Percentiles rank a stretch among this genome's conserved stretches.
Evolutionary conservation across 2,113 vertebrate species (phyloP).

Genomic region (Hyaena hyaena): DNA sequence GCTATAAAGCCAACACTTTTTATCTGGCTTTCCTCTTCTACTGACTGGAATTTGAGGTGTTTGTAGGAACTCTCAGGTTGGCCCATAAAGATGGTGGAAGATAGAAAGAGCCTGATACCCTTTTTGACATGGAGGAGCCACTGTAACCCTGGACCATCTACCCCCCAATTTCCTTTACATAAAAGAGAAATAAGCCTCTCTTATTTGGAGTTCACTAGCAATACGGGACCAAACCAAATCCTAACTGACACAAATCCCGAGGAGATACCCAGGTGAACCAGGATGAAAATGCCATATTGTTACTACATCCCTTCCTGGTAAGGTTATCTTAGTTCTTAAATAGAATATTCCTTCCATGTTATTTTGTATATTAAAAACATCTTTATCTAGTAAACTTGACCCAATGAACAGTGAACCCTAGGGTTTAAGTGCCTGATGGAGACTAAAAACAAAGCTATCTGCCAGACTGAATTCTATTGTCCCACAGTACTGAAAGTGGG

Average conservation of each 20-base stretch:
- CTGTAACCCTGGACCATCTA: rapidly evolving
- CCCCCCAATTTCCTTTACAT: neutral
- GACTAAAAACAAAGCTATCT: constrained; percentile 38
- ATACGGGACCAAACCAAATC: neutral
- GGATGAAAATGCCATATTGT: neutral
- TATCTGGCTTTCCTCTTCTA: neutral
- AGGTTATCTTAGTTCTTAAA: neutral
- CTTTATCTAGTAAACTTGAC: neutral
- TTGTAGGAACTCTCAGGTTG: neutral
- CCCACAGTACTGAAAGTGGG: neutral
- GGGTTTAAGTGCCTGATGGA: neutral
- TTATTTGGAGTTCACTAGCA: neutral
- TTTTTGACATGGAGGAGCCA: neutral
- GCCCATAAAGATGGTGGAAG: neutral
- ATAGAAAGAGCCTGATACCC: neutral
- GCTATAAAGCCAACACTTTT: neutral
- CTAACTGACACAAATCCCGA: neutral
- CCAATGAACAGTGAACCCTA: neutral
- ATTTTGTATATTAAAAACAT: neutral
- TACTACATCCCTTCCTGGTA: neutral
- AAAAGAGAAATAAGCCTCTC: neutral
- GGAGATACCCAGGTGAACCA: neutral
- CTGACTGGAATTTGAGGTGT: neutral
- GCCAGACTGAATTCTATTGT: neutral
- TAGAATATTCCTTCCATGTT: neutral